A percentile compares a stretch with the other conserved stretches of the same genome.
These are phyloP conservation scores for Thalassaphorura encarpata DNA, from an alignment of 1,140 invertebrate species.

Conservation along the genomic window DNA sequence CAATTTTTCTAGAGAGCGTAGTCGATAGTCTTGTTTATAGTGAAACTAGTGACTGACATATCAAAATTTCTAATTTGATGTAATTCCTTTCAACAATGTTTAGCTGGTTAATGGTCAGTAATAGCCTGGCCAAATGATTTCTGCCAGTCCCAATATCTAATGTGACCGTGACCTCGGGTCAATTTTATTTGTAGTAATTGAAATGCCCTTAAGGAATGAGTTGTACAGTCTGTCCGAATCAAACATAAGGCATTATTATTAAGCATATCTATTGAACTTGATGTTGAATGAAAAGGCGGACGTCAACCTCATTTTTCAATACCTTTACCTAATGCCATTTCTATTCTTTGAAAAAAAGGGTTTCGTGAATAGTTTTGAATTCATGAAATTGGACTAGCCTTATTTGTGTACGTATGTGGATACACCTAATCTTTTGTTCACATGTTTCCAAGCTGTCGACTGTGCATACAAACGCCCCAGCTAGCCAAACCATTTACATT, in stretches of 20 bases:
- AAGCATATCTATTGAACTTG: background rate
- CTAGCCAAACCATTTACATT: background rate
- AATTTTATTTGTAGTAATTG: background rate
- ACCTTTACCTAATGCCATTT: no score
- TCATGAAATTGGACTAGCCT: constrained; percentile 28
- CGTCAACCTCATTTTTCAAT: constrained; percentile 3
- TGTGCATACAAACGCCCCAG: constrained; percentile 18
- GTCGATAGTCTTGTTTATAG: no score
- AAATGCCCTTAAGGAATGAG: background rate
- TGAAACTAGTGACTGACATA: no score
- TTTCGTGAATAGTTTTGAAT: constrained; percentile 9
- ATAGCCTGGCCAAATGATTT: no score
- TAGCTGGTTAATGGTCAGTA: no score
- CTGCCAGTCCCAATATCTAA: no score
- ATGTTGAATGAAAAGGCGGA: background rate
- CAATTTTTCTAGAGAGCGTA: no score
- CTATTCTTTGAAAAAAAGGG: no score
- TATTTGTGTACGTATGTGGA: constrained; percentile 21
- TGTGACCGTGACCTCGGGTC: no score
- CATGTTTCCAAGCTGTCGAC: constrained; percentile 20
- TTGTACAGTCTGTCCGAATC: background rate
- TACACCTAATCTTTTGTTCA: constrained; percentile 30
- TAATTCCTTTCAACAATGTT: no score
- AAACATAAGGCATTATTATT: background rate
- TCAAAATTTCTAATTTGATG: no score